These are phyloP conservation scores for Danio choprae DNA, from an alignment of 2,797 vertebrate species.

Conservation along the genomic window DNA sequence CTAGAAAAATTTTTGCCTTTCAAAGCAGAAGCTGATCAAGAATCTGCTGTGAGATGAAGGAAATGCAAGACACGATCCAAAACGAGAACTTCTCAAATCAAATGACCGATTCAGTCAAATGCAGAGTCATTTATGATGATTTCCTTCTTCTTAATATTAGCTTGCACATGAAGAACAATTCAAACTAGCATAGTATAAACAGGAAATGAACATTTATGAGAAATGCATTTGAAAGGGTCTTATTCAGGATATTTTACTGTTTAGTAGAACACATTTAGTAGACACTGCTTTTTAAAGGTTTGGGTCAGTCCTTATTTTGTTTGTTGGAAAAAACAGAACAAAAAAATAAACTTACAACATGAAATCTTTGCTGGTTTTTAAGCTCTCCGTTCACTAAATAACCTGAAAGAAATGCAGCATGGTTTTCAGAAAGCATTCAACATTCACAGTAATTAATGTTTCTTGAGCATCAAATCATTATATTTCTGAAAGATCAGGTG, in stretches of 20 bases:
- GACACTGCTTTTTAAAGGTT: not conserved
- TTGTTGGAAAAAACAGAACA: no score
- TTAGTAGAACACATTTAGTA: not conserved
- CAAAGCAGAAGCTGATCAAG: not conserved
- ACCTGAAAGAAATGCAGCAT: not conserved
- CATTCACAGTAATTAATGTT: not conserved
- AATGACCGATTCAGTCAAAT: not conserved
- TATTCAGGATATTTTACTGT: not conserved
- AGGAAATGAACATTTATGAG: not conserved
- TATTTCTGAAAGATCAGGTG: not conserved
- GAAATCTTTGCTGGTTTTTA: not conserved
- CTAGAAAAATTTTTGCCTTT: not conserved
- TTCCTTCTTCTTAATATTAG: slow-evolving; percentile 11
- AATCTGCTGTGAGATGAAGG: not conserved
- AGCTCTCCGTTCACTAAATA: not conserved
- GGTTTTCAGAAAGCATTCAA: not conserved
- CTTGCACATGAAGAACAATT: not conserved
- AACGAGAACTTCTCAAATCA: not conserved
- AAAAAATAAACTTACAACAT: not conserved
- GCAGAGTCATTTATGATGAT: not conserved
- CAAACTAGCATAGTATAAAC: not conserved
- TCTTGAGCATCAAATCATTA: not conserved
- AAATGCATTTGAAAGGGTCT: not conserved
- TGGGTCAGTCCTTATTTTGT: not conserved
- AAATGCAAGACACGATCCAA: slow-evolving; percentile 1